Base-by-base conservation (phyloP, 2,888 invertebrate genomes). In the Rhodophaea formosa region DNA sequence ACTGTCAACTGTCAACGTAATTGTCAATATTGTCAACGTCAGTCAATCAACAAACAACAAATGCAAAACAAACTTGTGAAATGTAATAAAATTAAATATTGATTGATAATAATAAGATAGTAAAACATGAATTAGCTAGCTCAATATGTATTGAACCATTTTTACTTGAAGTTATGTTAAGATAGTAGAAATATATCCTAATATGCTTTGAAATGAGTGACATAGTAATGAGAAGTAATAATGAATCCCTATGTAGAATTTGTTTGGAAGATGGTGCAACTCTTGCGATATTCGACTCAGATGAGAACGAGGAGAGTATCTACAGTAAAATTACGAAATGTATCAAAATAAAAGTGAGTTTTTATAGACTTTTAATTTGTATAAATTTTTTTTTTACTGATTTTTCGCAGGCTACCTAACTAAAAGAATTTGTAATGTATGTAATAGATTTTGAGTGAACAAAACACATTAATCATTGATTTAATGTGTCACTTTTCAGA, bases 231-330 rank as follows among this genome's bases (percentile, higher is more conserved):
- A 10, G 39, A 6, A 39, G 32, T 10, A 16, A 10, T 43, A 16
- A 7, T 8, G 15, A 53, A 12, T 64, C 62, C 65, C 71, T 82
- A 57, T 91, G 90, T 70, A 77, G 90, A 72, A 80, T 90, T 63
- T 90, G 90, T 68, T 74, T 91, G 23, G 68, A 72, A 60, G 74
- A 80, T 58, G 83, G 80, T 45, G 90, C 88, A 6, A 68, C 60
- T 42, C 62, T 75, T 61, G 79, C 84, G 56, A 78, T 90, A 67
- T 90, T 89, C 77, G 81, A 80, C 53, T 65, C 67, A 30, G 64
- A 63, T 53, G 70, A 72, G 57, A 68, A 51, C 8, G 51, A 68
- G 56, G 60, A 66, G 14, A 72, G 69, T 64, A 64, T 82, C 59
- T 66, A 73, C 56, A 64, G 63, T 8, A 88, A 86, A 67, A 69